These are phyloP conservation scores for Panopea generosa DNA, from an alignment of 2,888 invertebrate genomes.

Conservation along the genomic window DNA sequence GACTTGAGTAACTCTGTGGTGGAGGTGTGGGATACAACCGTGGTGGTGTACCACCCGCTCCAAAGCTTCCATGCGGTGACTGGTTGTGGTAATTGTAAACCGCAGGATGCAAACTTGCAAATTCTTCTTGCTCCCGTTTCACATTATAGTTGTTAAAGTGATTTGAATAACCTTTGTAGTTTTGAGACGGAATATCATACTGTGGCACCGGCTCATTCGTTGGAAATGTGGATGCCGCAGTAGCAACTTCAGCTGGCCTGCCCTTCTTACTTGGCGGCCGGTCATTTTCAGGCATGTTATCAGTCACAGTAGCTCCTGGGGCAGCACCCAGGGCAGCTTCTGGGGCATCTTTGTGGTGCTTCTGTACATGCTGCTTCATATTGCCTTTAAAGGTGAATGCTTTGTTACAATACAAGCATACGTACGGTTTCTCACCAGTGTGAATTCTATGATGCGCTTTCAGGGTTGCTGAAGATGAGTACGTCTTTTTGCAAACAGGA, in stretches of 20 bases:
- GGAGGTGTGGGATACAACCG: conserved; percentile 53
- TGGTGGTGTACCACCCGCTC: conserved; percentile 19
- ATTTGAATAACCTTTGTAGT: conserved; percentile 54
- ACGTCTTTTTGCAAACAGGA: conserved; percentile 43
- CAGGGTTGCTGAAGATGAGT: conserved; percentile 52
- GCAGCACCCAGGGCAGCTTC: conserved; percentile 5
- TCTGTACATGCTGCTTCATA: conserved; percentile 54
- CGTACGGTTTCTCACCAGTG: conserved; percentile 56
- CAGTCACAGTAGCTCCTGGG: neutral
- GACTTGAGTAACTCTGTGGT: conserved; percentile 45
- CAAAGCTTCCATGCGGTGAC: conserved; percentile 18
- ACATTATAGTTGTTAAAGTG: conserved; percentile 23
- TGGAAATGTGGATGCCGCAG: conserved; percentile 10
- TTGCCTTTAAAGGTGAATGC: conserved; percentile 57
- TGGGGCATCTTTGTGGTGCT: conserved; percentile 47
- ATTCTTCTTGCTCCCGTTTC: conserved; percentile 38
- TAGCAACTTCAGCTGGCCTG: conserved; percentile 22
- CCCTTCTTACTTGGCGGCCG: neutral
- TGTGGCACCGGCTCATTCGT: neutral
- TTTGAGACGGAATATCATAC: conserved; percentile 40
- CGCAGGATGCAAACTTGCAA: conserved; percentile 52
- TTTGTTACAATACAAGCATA: conserved; percentile 46
- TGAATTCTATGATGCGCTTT: conserved; percentile 56
- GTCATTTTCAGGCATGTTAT: neutral
- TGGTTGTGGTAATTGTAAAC: conserved; percentile 44